Evolutionary conservation across 2,113 vertebrate genomes (phyloP), one percentile per base, ranked within the genome.

Genomic region (Istiophorus platypterus): DNA sequence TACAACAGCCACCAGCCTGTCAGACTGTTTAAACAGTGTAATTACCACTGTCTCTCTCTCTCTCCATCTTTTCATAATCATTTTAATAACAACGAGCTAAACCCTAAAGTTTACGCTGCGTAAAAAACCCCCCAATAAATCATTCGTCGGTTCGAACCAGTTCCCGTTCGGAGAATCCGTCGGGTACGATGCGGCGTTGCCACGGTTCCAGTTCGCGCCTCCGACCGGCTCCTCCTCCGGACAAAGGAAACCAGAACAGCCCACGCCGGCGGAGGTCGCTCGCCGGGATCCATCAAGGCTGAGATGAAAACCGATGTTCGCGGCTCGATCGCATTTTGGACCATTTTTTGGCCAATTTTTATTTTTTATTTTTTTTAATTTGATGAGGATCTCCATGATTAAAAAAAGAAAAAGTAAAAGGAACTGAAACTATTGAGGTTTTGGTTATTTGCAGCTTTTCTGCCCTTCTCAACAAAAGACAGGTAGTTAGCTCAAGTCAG

Each of bases 21-120:
- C 39, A 12, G 47, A 68, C 84, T 84, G 41, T 71, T 78, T 18
- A 77, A 52, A n/a, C n/a, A n/a, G n/a, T n/a, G n/a, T n/a, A n/a
- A n/a, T n/a, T n/a, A n/a, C 39, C 20, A 37, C 34, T 1, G 18
- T 68, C 31, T 71, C 20, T 2, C 9, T 70, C 34, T 11, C 7
- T 54, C 3, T 39, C 24, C 18, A 18, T 17, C 29, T 18, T 2
- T 45, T 45, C 17, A 51, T n/a, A 22, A 51, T 13, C 1, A 26
- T 42, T 1, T 47, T 9, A 13, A 27, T n/a, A 7, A 57, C 54
- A 14, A 57, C 2, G 24, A 57, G 12, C 5, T 9, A 57, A 14
- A 57, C n/a, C 24, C 31, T 27, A 10, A 27, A 57, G 14, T 45
- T 45, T 27, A 65, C 6, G 34, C 39, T 26, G 17, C 27, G 3